Base-by-base conservation (phyloP, 2,797 vertebrate genomes). In the Artibeus lituratus region DNA sequence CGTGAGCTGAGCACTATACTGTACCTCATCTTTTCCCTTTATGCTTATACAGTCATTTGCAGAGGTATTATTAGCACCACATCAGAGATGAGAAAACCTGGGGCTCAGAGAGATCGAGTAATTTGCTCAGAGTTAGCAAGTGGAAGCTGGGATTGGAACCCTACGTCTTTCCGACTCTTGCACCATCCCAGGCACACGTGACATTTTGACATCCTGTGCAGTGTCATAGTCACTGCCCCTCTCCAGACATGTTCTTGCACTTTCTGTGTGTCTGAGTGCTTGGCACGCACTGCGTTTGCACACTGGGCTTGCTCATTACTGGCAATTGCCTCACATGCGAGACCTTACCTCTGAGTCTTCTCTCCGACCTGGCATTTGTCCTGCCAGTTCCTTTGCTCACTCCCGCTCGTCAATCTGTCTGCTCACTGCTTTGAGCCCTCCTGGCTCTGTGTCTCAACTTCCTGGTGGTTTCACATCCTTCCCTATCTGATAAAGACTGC, bases 101-200 rank as follows among this genome's bases (percentile, higher is more conserved):
- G 35, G 77, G 35, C 55, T 44, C 73, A 55, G 87, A 39, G 76
- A 57, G 59, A 51, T 32, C 10, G 39, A 32, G 29, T 53, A 4
- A 32, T 82, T 72, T 53, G 59, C 39, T 24, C 42, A 26, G 4
- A 59, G 47, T 47, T 74, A 83, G 93, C 76, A 62, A 18, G 9
- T 15, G 1, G 44, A 37, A 32, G 47, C 67, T 26, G 72, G 32
- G n/a, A 21, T 35, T 18, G 21, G 42, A 62, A 37, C 32, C n/a
- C 10, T 11, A 22, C 7, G 3, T 14, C 65, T 55, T 6, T n/a
- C 57, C 6, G 4, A 2, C 12, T 62, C 19, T 26, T n/a, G 18
- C 4, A 0, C 42, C 51, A 22, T 62, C 0, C 0, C 2, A 12
- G 65, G n/a, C 57, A 59, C 67, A 51, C 0, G 0, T 59, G 65